Conservation (phyloP, 2,113 vertebrate species). For the Pristiophorus japonicus region DNA sequence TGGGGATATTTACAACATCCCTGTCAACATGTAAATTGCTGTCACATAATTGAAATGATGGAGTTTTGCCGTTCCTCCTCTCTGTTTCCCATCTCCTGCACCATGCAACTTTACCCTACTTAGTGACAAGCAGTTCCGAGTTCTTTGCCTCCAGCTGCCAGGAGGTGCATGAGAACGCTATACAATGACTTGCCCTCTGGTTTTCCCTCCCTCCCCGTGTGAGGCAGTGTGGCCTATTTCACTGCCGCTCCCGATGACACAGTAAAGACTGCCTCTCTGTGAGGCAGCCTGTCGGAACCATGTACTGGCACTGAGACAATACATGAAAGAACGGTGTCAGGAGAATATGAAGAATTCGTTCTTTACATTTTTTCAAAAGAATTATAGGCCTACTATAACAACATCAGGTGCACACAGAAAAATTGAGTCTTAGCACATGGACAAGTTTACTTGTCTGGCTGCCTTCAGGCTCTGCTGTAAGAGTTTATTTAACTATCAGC, state of each 20-base stretch:
- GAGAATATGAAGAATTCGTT: neutral
- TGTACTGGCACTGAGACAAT: neutral
- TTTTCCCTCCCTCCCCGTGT: neutral
- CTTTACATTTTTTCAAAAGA: neutral
- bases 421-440: neutral
- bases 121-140: neutral
- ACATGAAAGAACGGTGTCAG: neutral
- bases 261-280: neutral
- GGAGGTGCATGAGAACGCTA: neutral
- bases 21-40: neutral
- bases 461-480: neutral
- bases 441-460: neutral
- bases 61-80: neutral
- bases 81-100: neutral
- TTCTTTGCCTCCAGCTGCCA: neutral
- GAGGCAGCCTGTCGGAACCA: neutral
- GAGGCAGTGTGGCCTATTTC: neutral
- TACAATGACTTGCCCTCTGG: neutral
- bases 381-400: too few relatives aligned
- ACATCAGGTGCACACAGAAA: neutral
- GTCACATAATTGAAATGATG: neutral
- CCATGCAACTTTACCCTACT: neutral
- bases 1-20: neutral
- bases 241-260: neutral
- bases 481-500: neutral